phyloP scores from a whole-genome alignment of 2,888 invertebrate species.

The Drosophila parthenogenetica region DNA sequence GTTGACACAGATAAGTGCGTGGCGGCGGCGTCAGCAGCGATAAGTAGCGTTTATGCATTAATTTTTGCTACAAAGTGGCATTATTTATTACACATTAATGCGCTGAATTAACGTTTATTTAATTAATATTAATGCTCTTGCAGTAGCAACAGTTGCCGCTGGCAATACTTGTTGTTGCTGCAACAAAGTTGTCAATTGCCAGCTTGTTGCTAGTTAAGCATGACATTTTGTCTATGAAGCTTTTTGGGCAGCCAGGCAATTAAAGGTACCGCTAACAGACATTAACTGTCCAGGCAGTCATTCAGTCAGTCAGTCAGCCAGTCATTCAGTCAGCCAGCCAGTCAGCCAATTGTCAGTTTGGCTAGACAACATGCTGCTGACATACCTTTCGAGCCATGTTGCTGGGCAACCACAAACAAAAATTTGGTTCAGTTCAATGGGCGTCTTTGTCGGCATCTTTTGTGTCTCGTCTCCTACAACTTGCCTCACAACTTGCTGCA shows the following conservation, averaged over 20 bases:
- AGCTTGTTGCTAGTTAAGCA: conserved; percentile 27
- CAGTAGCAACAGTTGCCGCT: conserved; percentile 17
- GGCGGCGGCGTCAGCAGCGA: conserved; percentile 71
- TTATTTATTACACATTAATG: conserved; percentile 81
- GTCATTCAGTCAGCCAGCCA: conserved; percentile 31
- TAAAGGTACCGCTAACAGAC: conserved; percentile 68
- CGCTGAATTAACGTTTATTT: conserved; percentile 81
- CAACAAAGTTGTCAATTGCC: conserved; percentile 45
- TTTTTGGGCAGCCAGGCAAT: conserved; percentile 65
- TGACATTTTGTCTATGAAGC: conserved; percentile 60
- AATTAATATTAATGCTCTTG: conserved; percentile 76
- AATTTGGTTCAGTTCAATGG: conserved; percentile 59
- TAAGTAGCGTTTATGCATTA: conserved; percentile 81
- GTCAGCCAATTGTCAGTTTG: conserved; percentile 58
- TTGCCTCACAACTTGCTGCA: conserved; percentile 23
- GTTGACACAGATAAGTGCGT: conserved; percentile 80
- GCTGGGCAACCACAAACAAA: conserved; percentile 53
- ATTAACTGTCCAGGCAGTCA: conserved; percentile 57
- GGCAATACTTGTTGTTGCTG: conserved; percentile 24
- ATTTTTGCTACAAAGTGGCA: conserved; percentile 76
- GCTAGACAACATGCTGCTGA: conserved; percentile 65
- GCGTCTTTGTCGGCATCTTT: conserved; percentile 54
- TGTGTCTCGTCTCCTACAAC: conserved; percentile 62
- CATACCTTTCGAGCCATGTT: conserved; percentile 52
- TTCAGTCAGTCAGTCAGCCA: conserved; percentile 48